phyloP scores from a whole-genome alignment of 2,888 invertebrate species.

The Tuta absoluta region DNA sequence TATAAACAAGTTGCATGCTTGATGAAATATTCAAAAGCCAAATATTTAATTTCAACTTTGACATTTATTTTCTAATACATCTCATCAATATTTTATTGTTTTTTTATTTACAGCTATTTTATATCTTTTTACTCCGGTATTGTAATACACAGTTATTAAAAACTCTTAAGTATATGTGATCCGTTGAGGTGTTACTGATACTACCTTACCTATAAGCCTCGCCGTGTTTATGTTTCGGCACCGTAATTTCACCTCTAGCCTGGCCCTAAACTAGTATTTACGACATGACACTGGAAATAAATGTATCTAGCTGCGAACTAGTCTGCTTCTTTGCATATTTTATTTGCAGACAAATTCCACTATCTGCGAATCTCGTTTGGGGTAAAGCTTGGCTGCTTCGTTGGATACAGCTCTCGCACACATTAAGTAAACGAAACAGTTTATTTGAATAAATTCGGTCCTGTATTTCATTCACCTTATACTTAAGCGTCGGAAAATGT shows the following conservation, averaged over 20 bases:
- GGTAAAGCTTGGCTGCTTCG: slow-evolving; percentile 2
- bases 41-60: too few species aligned
- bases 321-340: slow-evolving; percentile 16
- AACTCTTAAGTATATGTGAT: too few species aligned
- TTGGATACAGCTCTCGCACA: neutral
- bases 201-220: neutral
- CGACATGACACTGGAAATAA: slow-evolving; percentile 19
- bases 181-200: neutral
- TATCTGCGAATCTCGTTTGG: slow-evolving; percentile 8
- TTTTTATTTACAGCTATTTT: too few species aligned
- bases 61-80: too few species aligned
- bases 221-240: neutral
- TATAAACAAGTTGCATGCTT: too few species aligned
- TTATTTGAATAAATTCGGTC: neutral
- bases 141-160: too few species aligned
- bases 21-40: too few species aligned
- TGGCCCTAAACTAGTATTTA: slow-evolving; percentile 17
- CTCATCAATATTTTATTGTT: too few species aligned
- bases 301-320: slow-evolving; percentile 9
- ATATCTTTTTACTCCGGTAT: too few species aligned
- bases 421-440: slow-evolving; percentile 4
- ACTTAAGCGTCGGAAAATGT: too few species aligned
- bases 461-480: neutral
- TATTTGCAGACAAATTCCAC: slow-evolving; percentile 14
- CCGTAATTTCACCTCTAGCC: neutral